Evolutionary conservation across 92 coral and sea anemone species (phyloP), one percentile per base, ranked within the genome.

Genomic region (Phenganax stokvisi): DNA sequence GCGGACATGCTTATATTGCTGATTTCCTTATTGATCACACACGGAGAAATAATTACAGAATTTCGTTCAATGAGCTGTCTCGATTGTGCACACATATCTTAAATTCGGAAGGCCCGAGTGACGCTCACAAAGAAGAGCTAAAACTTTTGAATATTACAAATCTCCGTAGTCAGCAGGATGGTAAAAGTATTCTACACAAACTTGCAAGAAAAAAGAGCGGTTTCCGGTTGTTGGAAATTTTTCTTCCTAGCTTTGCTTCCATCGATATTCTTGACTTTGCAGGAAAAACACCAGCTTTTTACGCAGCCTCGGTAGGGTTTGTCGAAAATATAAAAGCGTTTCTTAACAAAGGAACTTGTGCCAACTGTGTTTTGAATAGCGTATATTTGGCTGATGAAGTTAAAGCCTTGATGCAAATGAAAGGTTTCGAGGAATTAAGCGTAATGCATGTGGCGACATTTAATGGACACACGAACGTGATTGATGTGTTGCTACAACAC

Each of bases 211-310:
- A 31, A 31, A 44, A 76, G 6, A 71, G 59, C 57, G 72, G 86
- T 73, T 6, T 6, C 20, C 78, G 62, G 9, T 31, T 82, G 31
- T 79, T 91, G 56, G 80, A 60, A 47, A 3, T 91, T 28, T 76
- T 91, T 5, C 55, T 74, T 51, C 56, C 83, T 10, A 58, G 70
- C n/a, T 89, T 89, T 84, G 27, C 52, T 30, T 56, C 81, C 0
- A 8, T 81, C 12, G 89, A 91, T 77, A 57, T 80, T 47, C 80
- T 80, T 56, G 97, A 91, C 76, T 71, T 27, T 15, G 74, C 67
- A 61, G 92, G 89, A 3, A 82, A 86, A 12, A 89, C 97, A 1
- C 90, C 97, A 17, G 86, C 83, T 20, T 89, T 91, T 56, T 55
- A 76, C 20, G 91, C 97, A 15, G 92, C 90, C 0, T 72, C 74